Percentiles rank a stretch among this genome's conserved stretches.
phyloP scores from a whole-genome alignment of 2,113 vertebrate genomes.

The Smithornis capensis region DNA sequence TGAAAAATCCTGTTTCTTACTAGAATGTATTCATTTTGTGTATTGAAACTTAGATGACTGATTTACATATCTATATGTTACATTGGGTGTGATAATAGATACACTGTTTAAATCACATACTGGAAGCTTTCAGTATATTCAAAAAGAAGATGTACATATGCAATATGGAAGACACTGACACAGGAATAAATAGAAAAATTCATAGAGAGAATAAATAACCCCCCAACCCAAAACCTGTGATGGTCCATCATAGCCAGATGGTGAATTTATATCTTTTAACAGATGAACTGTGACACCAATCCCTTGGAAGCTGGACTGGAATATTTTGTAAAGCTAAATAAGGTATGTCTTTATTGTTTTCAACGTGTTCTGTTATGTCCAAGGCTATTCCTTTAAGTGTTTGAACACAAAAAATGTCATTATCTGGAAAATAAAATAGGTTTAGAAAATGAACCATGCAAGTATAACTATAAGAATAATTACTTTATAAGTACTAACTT shows the following conservation, averaged over 20 bases:
- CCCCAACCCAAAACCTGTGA: neutral
- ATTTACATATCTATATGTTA: neutral
- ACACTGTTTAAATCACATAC: neutral
- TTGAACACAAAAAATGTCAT: neutral
- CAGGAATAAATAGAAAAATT: neutral
- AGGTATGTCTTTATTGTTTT: constrained; percentile 77
- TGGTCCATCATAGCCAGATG: neutral
- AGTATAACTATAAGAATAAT: neutral
- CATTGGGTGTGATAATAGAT: neutral
- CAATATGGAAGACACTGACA: neutral
- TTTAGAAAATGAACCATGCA: neutral
- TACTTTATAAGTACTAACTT: neutral
- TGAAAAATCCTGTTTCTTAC: neutral
- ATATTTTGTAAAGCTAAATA: constrained; percentile 93
- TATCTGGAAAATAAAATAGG: neutral
- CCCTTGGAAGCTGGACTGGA: constrained; percentile 94
- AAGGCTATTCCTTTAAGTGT: neutral
- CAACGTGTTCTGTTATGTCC: neutral
- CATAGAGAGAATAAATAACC: neutral
- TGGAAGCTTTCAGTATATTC: neutral
- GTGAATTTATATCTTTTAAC: constrained; percentile 5
- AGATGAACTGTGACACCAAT: constrained; percentile 99
- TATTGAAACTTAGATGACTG: neutral
- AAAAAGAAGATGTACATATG: neutral
- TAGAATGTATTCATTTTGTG: neutral